phyloP scores from a whole-genome alignment of 35 echinoderm and acorn worm genomes.

The Eucidaris tribuloides region DNA sequence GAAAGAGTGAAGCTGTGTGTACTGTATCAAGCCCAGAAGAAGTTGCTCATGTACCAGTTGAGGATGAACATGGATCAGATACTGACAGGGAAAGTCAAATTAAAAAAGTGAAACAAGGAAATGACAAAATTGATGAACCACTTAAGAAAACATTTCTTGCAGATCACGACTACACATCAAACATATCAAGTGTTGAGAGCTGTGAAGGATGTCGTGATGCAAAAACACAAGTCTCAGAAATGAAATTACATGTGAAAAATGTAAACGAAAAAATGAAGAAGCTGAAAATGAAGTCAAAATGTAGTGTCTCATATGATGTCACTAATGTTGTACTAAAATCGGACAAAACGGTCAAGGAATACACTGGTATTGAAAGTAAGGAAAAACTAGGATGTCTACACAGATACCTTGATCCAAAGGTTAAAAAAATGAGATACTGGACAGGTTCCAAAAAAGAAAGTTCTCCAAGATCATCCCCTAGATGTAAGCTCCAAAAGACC shows the following conservation, averaged over 20 bases:
- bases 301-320: not conserved
- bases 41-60: too few relatives aligned
- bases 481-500: slow-evolving; percentile 8
- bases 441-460: not conserved
- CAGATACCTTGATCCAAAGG: slow-evolving; percentile 22
- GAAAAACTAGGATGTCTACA: not conserved
- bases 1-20: not conserved
- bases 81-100: too few relatives aligned
- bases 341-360: slow-evolving; percentile 28
- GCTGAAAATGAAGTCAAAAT: not conserved
- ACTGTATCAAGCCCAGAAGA: too few relatives aligned
- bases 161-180: not conserved
- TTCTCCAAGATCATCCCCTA: not conserved
- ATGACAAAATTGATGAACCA: not conserved
- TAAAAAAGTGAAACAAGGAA: not conserved
- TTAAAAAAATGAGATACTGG: slow-evolving; percentile 50
- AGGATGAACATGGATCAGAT: too few relatives aligned
- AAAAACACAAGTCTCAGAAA: not conserved
- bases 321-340: slow-evolving; percentile 5
- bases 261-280: not conserved
- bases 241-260: not conserved
- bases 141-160: not conserved
- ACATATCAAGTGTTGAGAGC: not conserved
- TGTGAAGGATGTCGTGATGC: not conserved
- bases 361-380: slow-evolving; percentile 8